A percentile compares a stretch with the other conserved stretches of the same genome.
phyloP scores from a whole-genome alignment of 2,888 invertebrate genomes.

The Odontocolon sp. region DNA sequence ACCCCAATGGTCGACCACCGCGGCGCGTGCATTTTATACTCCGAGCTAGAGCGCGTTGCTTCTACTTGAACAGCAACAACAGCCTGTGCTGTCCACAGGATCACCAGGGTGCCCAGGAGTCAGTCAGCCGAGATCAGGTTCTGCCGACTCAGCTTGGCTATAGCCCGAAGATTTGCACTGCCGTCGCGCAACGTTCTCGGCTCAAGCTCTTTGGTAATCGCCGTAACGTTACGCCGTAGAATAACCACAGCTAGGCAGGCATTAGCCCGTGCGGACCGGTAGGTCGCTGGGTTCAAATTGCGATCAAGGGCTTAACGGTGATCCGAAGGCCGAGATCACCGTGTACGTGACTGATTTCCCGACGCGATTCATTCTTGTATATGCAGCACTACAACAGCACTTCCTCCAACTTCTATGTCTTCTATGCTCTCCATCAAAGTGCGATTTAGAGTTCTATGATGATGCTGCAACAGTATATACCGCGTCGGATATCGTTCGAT shows the following conservation, averaged over 20 bases:
- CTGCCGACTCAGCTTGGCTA: constrained; percentile 22
- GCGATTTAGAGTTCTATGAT: constrained; percentile 27
- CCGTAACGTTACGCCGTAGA: constrained; percentile 69
- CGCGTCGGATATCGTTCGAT: constrained; percentile 52
- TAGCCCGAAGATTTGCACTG: constrained; percentile 40
- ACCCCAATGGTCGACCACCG: constrained; percentile 44
- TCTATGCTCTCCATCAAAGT: constrained; percentile 15
- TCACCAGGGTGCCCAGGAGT: too few relatives aligned
- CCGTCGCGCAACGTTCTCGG: too few relatives aligned
- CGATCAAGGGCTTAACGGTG: constrained; percentile 80
- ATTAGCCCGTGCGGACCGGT: constrained; percentile 64
- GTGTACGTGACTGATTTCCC: constrained; percentile 72
- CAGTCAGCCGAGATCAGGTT: constrained; percentile 10
- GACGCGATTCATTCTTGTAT: constrained; percentile 67
- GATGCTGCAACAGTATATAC: constrained; percentile 20
- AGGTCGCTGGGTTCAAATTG: constrained; percentile 76
- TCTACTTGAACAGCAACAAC: background rate
- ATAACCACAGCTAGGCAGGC: constrained; percentile 20
- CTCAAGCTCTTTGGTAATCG: constrained; percentile 73
- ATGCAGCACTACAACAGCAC: background rate
- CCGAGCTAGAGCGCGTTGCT: constrained; percentile 5
- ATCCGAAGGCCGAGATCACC: constrained; percentile 75
- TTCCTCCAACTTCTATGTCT: constrained; percentile 11
- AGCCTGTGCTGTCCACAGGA: background rate
- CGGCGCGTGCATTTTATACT: constrained; percentile 43